These are phyloP conservation scores for Brachionus manjavacas DNA, from an alignment of 1,140 invertebrate species.

Conservation along the genomic window DNA sequence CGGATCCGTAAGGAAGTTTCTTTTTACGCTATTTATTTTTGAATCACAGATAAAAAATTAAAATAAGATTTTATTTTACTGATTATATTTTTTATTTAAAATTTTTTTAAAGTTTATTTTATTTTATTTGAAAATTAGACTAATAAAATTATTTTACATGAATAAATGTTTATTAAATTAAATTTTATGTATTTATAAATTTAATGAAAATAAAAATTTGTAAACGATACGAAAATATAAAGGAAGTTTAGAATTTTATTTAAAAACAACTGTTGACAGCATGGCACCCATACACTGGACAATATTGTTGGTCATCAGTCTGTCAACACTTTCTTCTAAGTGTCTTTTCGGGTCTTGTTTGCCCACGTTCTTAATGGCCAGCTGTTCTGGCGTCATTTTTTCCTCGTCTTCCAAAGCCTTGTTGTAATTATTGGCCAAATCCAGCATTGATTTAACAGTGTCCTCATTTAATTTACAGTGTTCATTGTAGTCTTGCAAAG, in stretches of 20 bases:
- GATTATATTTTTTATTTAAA: too few relatives aligned
- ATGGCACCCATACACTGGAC: slow-evolving; percentile 96
- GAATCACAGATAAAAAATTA: too few relatives aligned
- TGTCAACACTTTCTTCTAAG: slow-evolving; percentile 95
- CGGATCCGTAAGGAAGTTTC: too few relatives aligned
- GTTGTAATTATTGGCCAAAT: slow-evolving; percentile 95
- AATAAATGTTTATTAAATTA: slow-evolving; percentile 11
- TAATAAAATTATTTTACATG: neutral
- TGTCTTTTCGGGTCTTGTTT: slow-evolving; percentile 99
- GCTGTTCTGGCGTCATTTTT: slow-evolving; percentile 98
- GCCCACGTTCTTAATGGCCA: slow-evolving; percentile 98
- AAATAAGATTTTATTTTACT: too few relatives aligned
- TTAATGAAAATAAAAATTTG: neutral
- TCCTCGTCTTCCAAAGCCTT: slow-evolving; percentile 98
- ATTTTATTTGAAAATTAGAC: too few relatives aligned
- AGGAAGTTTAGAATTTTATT: slow-evolving; percentile 60
- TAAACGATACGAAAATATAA: neutral
- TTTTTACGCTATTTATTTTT: too few relatives aligned
- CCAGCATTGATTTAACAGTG: slow-evolving; percentile 90
- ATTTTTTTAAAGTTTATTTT: too few relatives aligned
- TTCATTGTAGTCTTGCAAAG: slow-evolving; percentile 84
- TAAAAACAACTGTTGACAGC: slow-evolving; percentile 94
- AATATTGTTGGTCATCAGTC: slow-evolving; percentile 95
- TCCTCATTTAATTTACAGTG: slow-evolving; percentile 80
- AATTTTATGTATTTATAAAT: slow-evolving; percentile 21